phyloP scores from a whole-genome alignment of 1,140 invertebrate species.

The Trinorchestia longiramus region DNA sequence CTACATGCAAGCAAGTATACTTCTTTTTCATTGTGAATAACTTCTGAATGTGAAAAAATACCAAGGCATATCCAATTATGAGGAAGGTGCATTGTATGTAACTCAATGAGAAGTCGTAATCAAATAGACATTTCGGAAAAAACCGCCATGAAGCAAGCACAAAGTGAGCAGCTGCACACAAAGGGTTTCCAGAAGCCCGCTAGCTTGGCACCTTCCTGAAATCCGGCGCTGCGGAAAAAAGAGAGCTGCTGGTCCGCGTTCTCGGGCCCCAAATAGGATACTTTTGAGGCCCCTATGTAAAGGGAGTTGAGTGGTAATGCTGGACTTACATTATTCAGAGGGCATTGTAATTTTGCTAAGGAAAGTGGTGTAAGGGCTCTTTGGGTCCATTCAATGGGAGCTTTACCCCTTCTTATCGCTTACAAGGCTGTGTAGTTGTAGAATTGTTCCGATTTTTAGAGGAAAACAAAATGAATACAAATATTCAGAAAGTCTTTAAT shows the following conservation, averaged over 20 bases:
- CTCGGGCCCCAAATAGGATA: not conserved
- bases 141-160: not conserved
- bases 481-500: not conserved
- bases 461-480: not conserved
- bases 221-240: constrained; percentile 3
- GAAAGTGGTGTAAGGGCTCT: constrained; percentile 24
- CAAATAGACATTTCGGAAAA: not conserved
- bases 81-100: not conserved
- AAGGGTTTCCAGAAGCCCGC: not conserved
- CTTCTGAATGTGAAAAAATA: not conserved
- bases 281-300: constrained; percentile 4
- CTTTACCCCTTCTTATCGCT: not conserved
- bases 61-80: not conserved
- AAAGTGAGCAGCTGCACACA: not conserved
- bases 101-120: not conserved
- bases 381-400: not conserved
- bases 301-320: constrained; percentile 38
- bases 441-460: not conserved
- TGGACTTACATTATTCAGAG: constrained; percentile 23
- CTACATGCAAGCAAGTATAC: too few relatives aligned
- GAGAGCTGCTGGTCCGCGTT: not conserved
- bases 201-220: not conserved
- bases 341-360: constrained; percentile 15
- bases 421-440: not conserved
- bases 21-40: too few relatives aligned